Base-by-base conservation (phyloP, 2,888 invertebrate genomes). In the Metopia argyrocephala region DNA sequence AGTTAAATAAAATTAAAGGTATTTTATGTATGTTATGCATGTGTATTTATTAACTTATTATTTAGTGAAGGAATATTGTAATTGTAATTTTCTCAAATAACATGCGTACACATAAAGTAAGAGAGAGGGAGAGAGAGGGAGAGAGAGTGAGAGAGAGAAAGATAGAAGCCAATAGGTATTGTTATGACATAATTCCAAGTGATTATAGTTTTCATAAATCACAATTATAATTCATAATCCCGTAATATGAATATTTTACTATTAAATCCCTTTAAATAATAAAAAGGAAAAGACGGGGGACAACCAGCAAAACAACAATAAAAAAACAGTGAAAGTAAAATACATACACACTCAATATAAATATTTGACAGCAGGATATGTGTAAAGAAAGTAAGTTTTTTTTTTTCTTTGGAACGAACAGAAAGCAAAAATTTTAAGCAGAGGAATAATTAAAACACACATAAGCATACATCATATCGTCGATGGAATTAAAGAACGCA, bases 181-280 rank as follows among this genome's bases (percentile, higher is more conserved):
- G 9, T 3, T 57, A 70, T 80, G 71, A 50, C 38, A 66, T 62
- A 74, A 75, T 66, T 73, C 78, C 65, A 56, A 66, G 66, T 57
- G 81, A 81, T 81, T 78, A 74, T 74, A 81, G 76, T 78, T 62
- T 62, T 78, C 81, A 81, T 81, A 81, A 81, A 81, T 81, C 78
- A 81, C 81, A 81, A 81, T 81, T 81, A 81, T 78, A 75, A 71
- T 78, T 65, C 81, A 81, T 81, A 81, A 81, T 81, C 81, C 78
- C 74, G 78, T 81, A 70, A 78, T 75, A 81, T 81, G 78, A 81
- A 81, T 81, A 81, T 81, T 81, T 81, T 81, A 70, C 70, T 75
- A 50, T 81, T 61, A 78, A 81, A 71, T 81, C 81, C 81, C 78
- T 78, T 81, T 81, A 78, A 78, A 78, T 78, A 59, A 74, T 69